These are phyloP conservation scores for Zonitis immaculata DNA, from an alignment of 2,888 invertebrate genomes.

Conservation along the genomic window DNA sequence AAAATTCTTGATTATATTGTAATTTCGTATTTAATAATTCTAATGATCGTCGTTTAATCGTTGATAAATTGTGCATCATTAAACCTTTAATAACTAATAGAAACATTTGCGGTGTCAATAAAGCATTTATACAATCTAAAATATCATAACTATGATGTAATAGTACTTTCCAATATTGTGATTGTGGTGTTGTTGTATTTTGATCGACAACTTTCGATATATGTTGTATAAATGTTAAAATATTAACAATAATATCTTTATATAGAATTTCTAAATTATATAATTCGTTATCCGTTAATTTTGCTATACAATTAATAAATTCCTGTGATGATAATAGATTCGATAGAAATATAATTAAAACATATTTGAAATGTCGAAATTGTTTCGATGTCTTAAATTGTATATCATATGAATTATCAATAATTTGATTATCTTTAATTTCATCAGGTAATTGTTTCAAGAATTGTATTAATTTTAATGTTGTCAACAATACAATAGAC, in stretches of 20 bases:
- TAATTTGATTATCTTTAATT: slow-evolving; percentile 50
- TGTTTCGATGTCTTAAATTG: slow-evolving; percentile 65
- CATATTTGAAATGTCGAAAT: slow-evolving; percentile 79
- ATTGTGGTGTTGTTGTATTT: slow-evolving; percentile 53
- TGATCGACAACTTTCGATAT: slow-evolving; percentile 61
- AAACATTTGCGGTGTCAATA: slow-evolving; percentile 77
- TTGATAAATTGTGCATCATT: slow-evolving; percentile 62
- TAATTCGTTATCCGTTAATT: slow-evolving; percentile 50
- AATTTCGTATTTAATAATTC: slow-evolving; percentile 82
- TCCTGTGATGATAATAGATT: slow-evolving; percentile 63
- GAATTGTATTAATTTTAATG: slow-evolving; percentile 63
- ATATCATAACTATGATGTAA: slow-evolving; percentile 74
- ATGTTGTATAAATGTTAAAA: slow-evolving; percentile 62
- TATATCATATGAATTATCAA: slow-evolving; percentile 39
- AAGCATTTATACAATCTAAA: slow-evolving; percentile 71
- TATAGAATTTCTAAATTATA: slow-evolving; percentile 58
- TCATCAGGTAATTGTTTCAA: slow-evolving; percentile 63
- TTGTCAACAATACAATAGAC: slow-evolving; percentile 58
- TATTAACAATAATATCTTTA: slow-evolving; percentile 64
- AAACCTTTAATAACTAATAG: slow-evolving; percentile 71
- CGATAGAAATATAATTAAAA: slow-evolving; percentile 68
- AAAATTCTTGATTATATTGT: slow-evolving; percentile 61
- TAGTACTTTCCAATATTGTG: slow-evolving; percentile 79
- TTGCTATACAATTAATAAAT: slow-evolving; percentile 63
- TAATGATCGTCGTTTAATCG: slow-evolving; percentile 74